Evolutionary conservation across 1,140 invertebrate species (phyloP).

Genomic region (Euura lappo): DNA sequence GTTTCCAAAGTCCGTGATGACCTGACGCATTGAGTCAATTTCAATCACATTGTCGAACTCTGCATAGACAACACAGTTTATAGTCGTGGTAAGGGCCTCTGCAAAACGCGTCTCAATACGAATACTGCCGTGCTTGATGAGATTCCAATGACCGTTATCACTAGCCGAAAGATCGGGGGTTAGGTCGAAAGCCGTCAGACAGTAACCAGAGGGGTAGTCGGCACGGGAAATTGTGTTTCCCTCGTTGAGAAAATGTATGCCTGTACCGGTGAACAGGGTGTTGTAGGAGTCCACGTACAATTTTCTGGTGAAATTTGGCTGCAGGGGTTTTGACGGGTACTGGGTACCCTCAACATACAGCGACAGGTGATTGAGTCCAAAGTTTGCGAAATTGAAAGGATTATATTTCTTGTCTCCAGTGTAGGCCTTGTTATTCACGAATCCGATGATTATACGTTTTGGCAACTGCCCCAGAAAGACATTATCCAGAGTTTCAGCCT

Average conservation of each 20-base stretch:
- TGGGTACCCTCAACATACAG: slow-evolving; percentile 47
- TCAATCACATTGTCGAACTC: slow-evolving; percentile 47
- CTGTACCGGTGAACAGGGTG: slow-evolving; percentile 51
- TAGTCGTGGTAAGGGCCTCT: slow-evolving; percentile 31
- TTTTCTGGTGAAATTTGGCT: slow-evolving; percentile 26
- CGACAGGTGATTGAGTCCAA: slow-evolving; percentile 38
- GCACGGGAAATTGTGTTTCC: not conserved
- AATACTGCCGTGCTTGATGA: slow-evolving; percentile 38
- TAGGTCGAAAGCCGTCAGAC: slow-evolving; percentile 23
- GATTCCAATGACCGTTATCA: slow-evolving; percentile 40
- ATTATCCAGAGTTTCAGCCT: slow-evolving; percentile 47
- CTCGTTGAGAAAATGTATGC: slow-evolving; percentile 28
- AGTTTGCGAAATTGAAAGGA: slow-evolving; percentile 52
- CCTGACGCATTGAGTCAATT: slow-evolving; percentile 38
- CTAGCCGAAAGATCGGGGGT: slow-evolving; percentile 23
- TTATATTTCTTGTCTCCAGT: slow-evolving; percentile 45
- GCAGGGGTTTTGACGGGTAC: slow-evolving; percentile 31
- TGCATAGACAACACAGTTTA: slow-evolving; percentile 46
- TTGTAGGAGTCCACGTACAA: slow-evolving; percentile 40
- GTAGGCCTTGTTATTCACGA: slow-evolving; percentile 46
- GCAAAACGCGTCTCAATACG: slow-evolving; percentile 42
- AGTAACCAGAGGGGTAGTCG: slow-evolving; percentile 19
- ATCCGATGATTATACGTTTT: slow-evolving; percentile 48
- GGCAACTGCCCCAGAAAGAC: slow-evolving; percentile 48
- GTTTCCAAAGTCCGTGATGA: slow-evolving; percentile 34